Base-by-base conservation (phyloP, 2,888 invertebrate genomes). In the Amblyteles armatorius region DNA sequence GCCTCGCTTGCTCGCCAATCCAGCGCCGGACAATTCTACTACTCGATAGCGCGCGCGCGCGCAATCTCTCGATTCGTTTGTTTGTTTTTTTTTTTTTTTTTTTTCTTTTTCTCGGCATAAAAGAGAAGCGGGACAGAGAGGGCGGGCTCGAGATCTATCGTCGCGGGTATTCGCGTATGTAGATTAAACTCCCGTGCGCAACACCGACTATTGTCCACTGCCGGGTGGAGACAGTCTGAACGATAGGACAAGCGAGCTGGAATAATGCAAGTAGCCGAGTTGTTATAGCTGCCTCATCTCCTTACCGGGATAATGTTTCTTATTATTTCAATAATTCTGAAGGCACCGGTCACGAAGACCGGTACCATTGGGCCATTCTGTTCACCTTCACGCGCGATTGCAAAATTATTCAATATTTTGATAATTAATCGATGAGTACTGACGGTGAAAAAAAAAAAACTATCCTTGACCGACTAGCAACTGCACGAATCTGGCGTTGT, bases 81-180 rank as follows among this genome's bases (percentile, higher is more conserved):
- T 16, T 48, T 48, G 3, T 48, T 48, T 44, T 0, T 11, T 44
- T 44, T 44, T 11, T 13, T 44, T 44, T 11, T 9, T 40, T 11
- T 11, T 0, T 44, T 16, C 44, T n/a, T 33, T 78, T 81, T 78
- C 57, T 50, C 40, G 67, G 80, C 65, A 80, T 48, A 44, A 83
- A 78, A 76, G 71, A 82, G 67, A 29, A 29, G 26, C 69, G 74
- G 82, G 81, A 72, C 72, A 57, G 26, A 83, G 73, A 50, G 33
- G 16, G 72, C 67, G 88, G 88, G 89, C 88, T 88, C 89, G 89
- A 91, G 92, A 92, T 92, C 91, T 92, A 92, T 92, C 91, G 92
- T 90, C 90, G 52, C 19, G 60, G 90, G 90, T 90, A 91, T 90
- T 92, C 90, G 90, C 91, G 91, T 92, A 92, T 93, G 93, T 91